Conservation (phyloP, 1,140 invertebrate species). For the Bicyclus anynana region DNA sequence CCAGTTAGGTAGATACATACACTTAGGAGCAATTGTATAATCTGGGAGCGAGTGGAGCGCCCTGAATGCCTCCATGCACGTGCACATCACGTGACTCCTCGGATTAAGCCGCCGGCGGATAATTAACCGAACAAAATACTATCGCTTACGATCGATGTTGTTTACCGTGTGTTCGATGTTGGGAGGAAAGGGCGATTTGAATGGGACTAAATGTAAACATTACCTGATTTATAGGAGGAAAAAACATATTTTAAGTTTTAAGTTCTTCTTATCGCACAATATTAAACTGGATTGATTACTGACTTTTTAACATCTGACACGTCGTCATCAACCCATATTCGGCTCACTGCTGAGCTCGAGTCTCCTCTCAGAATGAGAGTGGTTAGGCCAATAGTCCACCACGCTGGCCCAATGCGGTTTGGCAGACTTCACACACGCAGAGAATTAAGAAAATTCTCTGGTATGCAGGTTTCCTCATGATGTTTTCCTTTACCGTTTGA, state of each 20-base stretch:
- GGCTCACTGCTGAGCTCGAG: too few species aligned
- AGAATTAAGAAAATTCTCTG: too few species aligned
- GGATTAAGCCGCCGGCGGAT: conserved; percentile 64
- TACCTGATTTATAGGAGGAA: not conserved
- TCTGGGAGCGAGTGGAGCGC: conserved; percentile 13
- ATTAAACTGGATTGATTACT: too few species aligned
- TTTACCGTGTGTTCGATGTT: not conserved
- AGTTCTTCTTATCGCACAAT: too few species aligned
- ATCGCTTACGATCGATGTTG: conserved; percentile 29
- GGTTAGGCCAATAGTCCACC: too few species aligned
- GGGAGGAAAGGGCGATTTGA: not conserved
- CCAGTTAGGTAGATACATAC: conserved; percentile 2
- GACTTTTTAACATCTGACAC: too few species aligned
- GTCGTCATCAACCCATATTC: too few species aligned
- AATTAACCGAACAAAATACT: conserved; percentile 71
- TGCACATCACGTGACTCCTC: conserved; percentile 65
- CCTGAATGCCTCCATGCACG: conserved; percentile 30
- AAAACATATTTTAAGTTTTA: not conserved
- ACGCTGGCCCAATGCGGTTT: too few species aligned
- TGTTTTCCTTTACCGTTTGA: too few species aligned
- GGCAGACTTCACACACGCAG: too few species aligned
- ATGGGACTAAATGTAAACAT: not conserved
- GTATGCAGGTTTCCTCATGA: too few species aligned
- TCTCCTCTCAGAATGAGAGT: too few species aligned
- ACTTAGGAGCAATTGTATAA: conserved; percentile 27